These are phyloP conservation scores for Drosophila demipolita DNA, from an alignment of 2,888 invertebrate species.

Conservation along the genomic window DNA sequence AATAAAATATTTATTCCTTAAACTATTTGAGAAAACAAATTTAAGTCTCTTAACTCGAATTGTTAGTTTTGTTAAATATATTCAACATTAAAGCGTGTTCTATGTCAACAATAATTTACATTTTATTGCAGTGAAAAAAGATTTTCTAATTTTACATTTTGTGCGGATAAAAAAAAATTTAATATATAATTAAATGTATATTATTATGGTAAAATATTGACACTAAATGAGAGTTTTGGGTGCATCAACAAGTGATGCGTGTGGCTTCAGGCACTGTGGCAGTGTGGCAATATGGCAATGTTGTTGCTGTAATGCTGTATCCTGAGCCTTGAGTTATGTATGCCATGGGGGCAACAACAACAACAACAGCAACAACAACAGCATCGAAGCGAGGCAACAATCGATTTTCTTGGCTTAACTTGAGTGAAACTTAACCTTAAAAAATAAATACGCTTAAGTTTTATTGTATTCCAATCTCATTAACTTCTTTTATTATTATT, in stretches of 20 bases:
- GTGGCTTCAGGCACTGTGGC: slow-evolving; percentile 14
- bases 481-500: slow-evolving; percentile 78
- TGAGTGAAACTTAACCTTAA: slow-evolving; percentile 66
- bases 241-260: slow-evolving; percentile 25
- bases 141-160: not conserved
- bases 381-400: slow-evolving; percentile 33
- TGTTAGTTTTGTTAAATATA: not conserved
- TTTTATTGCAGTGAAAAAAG: not conserved
- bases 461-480: slow-evolving; percentile 78
- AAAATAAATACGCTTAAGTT: slow-evolving; percentile 72
- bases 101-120: not conserved
- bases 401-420: slow-evolving; percentile 73
- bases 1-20: not conserved
- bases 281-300: slow-evolving; percentile 17
- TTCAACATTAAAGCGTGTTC: not conserved
- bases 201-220: not conserved
- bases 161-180: not conserved
- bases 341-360: slow-evolving; percentile 1
- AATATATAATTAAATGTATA: not conserved
- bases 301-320: slow-evolving; percentile 16
- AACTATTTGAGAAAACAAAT: not conserved
- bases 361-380: not conserved
- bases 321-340: slow-evolving; percentile 7
- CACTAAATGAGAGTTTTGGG: not conserved
- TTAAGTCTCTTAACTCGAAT: not conserved